Conservation (phyloP, 1,140 invertebrate genomes). For the Danaus plexippus region DNA sequence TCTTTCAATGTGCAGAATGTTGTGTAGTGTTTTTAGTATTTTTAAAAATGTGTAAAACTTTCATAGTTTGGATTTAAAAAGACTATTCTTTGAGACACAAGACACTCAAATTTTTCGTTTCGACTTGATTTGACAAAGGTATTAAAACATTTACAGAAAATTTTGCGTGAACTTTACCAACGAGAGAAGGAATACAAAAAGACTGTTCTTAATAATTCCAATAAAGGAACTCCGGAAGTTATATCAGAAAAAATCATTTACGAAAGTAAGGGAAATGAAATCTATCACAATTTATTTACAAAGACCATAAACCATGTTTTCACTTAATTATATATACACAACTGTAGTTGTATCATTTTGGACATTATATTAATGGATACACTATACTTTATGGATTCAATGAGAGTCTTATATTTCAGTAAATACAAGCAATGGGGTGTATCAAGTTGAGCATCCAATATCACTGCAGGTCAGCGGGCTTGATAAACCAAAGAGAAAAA, state of each 20-base stretch:
- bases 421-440: conserved; percentile 45
- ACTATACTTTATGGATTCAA: conserved; percentile 4
- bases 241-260: conserved; percentile 52
- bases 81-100: no score
- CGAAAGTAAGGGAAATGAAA: conserved; percentile 42
- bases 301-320: no score
- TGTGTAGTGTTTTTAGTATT: no score
- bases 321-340: no score
- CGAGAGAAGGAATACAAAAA: conserved; percentile 56
- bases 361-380: not conserved
- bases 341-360: no score
- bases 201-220: conserved; percentile 22
- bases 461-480: conserved; percentile 74
- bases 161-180: conserved; percentile 51
- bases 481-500: conserved; percentile 77
- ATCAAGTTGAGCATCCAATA: conserved; percentile 56
- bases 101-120: no score
- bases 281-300: conserved; percentile 1
- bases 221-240: conserved; percentile 28
- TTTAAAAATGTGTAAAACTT: no score
- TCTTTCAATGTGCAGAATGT: no score
- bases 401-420: conserved; percentile 31
- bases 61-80: no score
- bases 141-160: conserved; percentile 42
- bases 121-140: no score